These are phyloP conservation scores for Potamarius usumacintae DNA, from an alignment of 2,113 vertebrate species.

Conservation along the genomic window DNA sequence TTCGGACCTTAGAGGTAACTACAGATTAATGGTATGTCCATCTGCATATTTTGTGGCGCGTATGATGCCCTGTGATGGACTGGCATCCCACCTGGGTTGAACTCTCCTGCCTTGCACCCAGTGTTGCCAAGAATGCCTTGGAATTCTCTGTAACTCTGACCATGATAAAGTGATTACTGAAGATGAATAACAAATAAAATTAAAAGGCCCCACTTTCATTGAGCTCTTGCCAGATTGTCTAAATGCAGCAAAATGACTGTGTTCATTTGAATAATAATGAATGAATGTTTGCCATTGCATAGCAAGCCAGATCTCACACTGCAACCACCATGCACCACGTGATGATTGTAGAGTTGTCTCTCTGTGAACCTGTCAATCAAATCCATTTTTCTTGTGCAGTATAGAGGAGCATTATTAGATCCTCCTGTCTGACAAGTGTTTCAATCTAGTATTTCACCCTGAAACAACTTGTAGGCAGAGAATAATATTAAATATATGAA, in stretches of 20 bases:
- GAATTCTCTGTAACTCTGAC: not conserved
- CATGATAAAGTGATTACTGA: not conserved
- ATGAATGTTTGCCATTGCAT: not conserved
- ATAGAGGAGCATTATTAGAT: not conserved
- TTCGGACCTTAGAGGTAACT: not conserved
- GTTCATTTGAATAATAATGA: not conserved
- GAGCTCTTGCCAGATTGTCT: not conserved
- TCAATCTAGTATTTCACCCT: not conserved
- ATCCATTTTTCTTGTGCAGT: not conserved
- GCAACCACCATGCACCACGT: not conserved
- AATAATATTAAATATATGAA: not conserved
- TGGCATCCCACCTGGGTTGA: not conserved
- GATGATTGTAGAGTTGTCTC: not conserved
- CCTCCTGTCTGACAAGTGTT: not conserved
- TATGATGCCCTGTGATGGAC: too few relatives aligned
- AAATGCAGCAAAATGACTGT: not conserved
- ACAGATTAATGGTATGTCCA: not conserved
- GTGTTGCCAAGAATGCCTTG: not conserved
- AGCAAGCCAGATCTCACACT: not conserved
- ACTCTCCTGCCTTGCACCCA: not conserved
- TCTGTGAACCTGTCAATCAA: not conserved
- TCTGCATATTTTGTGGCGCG: not conserved
- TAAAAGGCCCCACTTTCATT: not conserved
- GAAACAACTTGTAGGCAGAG: not conserved
- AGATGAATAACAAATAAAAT: not conserved